Percentiles rank a stretch among this genome's conserved stretches.
These are phyloP conservation scores for Emydoidea blandingii DNA, from an alignment of 2,797 vertebrate genomes.

Conservation along the genomic window DNA sequence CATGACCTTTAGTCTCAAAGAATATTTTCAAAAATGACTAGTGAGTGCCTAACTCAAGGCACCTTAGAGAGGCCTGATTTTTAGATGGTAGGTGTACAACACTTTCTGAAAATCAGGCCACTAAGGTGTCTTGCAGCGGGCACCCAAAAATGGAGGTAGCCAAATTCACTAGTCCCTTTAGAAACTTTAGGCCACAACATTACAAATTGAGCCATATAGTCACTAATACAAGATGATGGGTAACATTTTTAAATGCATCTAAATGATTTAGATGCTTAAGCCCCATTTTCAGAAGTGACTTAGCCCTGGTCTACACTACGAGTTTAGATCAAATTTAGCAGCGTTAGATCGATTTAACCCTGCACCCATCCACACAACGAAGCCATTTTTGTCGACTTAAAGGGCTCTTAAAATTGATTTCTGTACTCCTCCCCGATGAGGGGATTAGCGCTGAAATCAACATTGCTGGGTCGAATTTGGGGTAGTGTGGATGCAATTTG, in stretches of 20 bases:
- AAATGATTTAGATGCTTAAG: neutral
- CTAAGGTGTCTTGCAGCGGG: neutral
- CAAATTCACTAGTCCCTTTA: neutral
- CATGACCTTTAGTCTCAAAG: neutral
- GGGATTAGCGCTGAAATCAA: too few species aligned
- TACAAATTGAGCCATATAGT: neutral
- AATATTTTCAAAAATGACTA: conserved; percentile 25
- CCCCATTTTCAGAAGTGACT: neutral
- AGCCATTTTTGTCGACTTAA: too few species aligned
- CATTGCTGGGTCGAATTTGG: too few species aligned
- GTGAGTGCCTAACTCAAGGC: neutral
- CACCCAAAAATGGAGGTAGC: neutral
- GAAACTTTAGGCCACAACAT: neutral
- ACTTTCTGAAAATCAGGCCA: neutral
- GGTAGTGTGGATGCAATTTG: too few species aligned
- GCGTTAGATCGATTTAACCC: too few species aligned
- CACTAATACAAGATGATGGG: neutral
- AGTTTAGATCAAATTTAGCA: too few species aligned
- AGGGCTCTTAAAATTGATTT: too few species aligned
- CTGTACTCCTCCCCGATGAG: too few species aligned
- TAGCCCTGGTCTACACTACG: too few species aligned
- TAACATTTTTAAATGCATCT: neutral
- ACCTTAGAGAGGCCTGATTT: neutral
- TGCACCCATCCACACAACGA: too few species aligned
- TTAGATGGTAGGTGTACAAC: neutral